Conservation (phyloP, 92 coral and sea anemone genomes). For the Porites lobata region DNA sequence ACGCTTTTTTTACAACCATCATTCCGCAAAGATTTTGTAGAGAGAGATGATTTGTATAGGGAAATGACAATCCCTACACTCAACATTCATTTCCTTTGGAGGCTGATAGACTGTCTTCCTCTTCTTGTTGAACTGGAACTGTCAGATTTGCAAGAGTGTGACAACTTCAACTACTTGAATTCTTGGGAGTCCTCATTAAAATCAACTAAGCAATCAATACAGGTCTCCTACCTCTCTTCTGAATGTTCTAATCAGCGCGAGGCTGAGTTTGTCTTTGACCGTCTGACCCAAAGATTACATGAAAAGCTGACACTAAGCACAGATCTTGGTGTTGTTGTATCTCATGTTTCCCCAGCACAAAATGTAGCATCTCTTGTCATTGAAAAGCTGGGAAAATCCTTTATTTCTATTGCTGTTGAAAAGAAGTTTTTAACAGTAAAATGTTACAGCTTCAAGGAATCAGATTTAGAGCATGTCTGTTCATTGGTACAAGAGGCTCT, state of each 20-base stretch:
- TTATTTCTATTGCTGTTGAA: slow-evolving; percentile 1
- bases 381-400: not conserved
- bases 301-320: not conserved
- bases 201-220: not conserved
- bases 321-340: not conserved
- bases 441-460: not conserved
- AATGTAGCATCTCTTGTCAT: not conserved
- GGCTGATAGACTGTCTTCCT: slow-evolving; percentile 14
- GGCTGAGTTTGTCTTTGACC: slow-evolving; percentile 25
- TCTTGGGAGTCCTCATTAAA: not conserved
- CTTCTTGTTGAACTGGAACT: slow-evolving; percentile 12
- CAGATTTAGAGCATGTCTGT: not conserved
- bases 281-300: not conserved
- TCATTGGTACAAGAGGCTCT: not conserved
- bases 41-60: not conserved
- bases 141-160: not conserved
- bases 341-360: not conserved
- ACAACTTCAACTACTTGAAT: not conserved
- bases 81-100: not conserved
- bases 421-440: not conserved
- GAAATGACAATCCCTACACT: not conserved
- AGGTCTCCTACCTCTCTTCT: not conserved
- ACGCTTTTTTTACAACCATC: slow-evolving; percentile 26
- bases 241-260: not conserved
- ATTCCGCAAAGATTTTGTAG: not conserved